Conservation (phyloP, 2,797 vertebrate species). For the Percopsis omiscomaycus region DNA sequence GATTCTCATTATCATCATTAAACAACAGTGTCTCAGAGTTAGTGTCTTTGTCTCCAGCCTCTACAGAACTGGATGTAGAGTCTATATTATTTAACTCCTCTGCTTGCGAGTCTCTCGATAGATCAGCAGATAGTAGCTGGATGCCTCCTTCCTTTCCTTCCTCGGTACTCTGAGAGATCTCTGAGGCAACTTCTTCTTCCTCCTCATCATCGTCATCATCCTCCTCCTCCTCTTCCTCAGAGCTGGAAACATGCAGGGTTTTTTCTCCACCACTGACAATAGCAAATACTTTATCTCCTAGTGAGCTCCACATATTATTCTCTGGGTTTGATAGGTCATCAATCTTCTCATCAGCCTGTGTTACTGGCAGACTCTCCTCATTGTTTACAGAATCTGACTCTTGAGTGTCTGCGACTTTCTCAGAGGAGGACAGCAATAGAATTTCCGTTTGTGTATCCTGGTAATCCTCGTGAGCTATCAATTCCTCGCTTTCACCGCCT, state of each 20-base stretch:
- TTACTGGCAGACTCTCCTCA: slow-evolving; percentile 21
- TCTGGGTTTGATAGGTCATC: slow-evolving; percentile 48
- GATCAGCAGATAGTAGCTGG: slow-evolving; percentile 24
- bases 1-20: slow-evolving; percentile 20
- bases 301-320: slow-evolving; percentile 52
- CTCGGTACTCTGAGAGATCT: slow-evolving; percentile 22
- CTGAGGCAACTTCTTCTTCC: slow-evolving; percentile 10
- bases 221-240: slow-evolving; percentile 15
- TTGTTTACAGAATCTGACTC: slow-evolving; percentile 21
- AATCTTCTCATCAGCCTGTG: slow-evolving; percentile 2
- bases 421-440: slow-evolving; percentile 72
- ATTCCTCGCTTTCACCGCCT: slow-evolving; percentile 65
- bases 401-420: slow-evolving; percentile 31
- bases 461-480: slow-evolving; percentile 53
- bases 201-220: slow-evolving; percentile 52
- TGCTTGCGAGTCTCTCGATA: slow-evolving; percentile 31
- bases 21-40: slow-evolving; percentile 11
- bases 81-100: slow-evolving; percentile 13
- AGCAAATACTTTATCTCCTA: slow-evolving; percentile 75
- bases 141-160: slow-evolving; percentile 11
- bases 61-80: slow-evolving; percentile 1
- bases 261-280: slow-evolving; percentile 70
- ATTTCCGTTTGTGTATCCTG: slow-evolving; percentile 34
- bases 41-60: slow-evolving; percentile 3
- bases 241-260: slow-evolving; percentile 28